These are phyloP conservation scores for Hipparchia semele DNA, from an alignment of 2,888 invertebrate species.

Conservation along the genomic window DNA sequence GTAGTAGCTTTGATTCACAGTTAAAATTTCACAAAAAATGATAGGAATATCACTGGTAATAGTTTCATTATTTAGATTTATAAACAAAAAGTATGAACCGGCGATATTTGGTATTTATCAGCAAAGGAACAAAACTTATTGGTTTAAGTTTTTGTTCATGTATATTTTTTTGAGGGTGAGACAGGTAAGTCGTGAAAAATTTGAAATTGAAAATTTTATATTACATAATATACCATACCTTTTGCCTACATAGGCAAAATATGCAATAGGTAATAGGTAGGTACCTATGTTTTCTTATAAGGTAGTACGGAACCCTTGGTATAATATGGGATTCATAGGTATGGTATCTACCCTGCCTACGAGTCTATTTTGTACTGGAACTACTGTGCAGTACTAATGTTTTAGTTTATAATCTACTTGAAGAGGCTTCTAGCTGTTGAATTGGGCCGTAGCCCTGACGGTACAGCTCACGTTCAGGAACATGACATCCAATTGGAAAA, in stretches of 20 bases:
- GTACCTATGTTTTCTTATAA: not conserved
- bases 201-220: too few species aligned
- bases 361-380: too few species aligned
- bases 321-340: too few species aligned
- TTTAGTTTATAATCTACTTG: conserved; percentile 53
- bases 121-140: conserved; percentile 74
- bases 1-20: not conserved
- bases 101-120: conserved; percentile 80
- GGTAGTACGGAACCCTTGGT: too few species aligned
- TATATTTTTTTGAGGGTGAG: conserved; percentile 64
- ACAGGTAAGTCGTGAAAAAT: conserved; percentile 65
- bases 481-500: conserved; percentile 77
- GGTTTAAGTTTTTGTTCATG: conserved; percentile 77
- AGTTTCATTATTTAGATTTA: conserved; percentile 58
- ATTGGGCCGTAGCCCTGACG: conserved; percentile 59
- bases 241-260: too few species aligned
- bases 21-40: not conserved
- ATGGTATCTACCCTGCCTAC: too few species aligned
- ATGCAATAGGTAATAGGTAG: not conserved
- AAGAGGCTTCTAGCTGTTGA: conserved; percentile 58
- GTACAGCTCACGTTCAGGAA: conserved; percentile 60
- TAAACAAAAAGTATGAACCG: conserved; percentile 61
- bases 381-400: not conserved
- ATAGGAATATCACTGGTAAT: conserved; percentile 39
- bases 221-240: too few species aligned